Evolutionary conservation across 2,797 vertebrate species (phyloP), one percentile per base, ranked within the genome.

Genomic region (Acropternis orthonyx): DNA sequence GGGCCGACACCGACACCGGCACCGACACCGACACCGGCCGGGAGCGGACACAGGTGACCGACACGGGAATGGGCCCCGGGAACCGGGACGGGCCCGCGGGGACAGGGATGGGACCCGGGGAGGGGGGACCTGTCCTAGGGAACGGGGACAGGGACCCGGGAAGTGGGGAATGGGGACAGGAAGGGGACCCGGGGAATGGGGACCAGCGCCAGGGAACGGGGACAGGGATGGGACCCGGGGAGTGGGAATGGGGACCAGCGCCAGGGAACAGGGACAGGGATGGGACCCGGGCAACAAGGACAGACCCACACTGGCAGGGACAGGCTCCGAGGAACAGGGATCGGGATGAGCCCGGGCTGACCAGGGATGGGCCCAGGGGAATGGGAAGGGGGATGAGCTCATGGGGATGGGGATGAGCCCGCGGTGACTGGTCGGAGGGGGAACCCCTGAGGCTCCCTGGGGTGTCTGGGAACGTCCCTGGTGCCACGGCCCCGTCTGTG

Each of bases 401-500:
- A 39, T 9, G 36, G 37, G 51, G 14, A 58, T 1, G 7, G 32
- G 37, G n/a, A 20, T 4, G 8, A 24, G 37, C 44, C 14, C 51
- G 1, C 0, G 26, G 48, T 26, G 72, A n/a, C 22, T 27, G 73
- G 1, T 26, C 20, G 32, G 34, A 41, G 14, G n/a, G n/a, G 26
- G 14, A 6, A 6, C 11, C 15, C 3, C 20, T 13, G 83, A 63
- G 39, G 63, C 48, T n/a, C 1, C 0, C 30, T n/a, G 49, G 8
- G 55, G 28, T 5, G 1, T 5, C 23, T 22, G 17, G 41, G 14
- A 10, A 4, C 22, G 56, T 28, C 23, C 13, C 32, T 34, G 0
- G 0, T 17, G 56, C 6, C 18, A 0, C 1, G 3, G 39, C 51
- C n/a, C 34, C 27, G 20, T 44, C 56, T 16, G 1, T 4, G 9